These are phyloP conservation scores for Bothrops jararaca DNA, from an alignment of 2,113 vertebrate species.

Conservation along the genomic window DNA sequence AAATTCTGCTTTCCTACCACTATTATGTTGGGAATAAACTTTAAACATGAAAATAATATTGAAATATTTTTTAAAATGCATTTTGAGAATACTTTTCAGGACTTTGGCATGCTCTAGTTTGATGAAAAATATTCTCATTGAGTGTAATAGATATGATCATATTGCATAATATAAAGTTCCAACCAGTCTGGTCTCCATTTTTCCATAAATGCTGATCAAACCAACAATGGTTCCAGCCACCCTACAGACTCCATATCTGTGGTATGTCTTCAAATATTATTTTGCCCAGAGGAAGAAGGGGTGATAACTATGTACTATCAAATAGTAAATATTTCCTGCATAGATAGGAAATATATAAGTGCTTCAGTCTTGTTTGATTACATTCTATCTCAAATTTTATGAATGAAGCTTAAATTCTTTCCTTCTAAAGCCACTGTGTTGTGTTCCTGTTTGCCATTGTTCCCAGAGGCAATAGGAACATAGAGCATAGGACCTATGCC, in stretches of 20 bases:
- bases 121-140: not conserved
- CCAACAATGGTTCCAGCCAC: not conserved
- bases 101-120: not conserved
- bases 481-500: not conserved
- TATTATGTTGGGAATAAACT: not conserved
- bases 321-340: not conserved
- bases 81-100: not conserved
- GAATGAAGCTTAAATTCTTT: not conserved
- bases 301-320: not conserved
- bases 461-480: not conserved
- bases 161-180: not conserved
- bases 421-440: not conserved
- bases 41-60: not conserved
- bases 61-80: not conserved
- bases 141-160: not conserved
- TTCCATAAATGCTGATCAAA: not conserved
- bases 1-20: not conserved
- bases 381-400: not conserved
- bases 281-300: not conserved
- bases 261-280: not conserved
- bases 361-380: not conserved
- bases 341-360: not conserved
- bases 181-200: not conserved
- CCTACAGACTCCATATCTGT: not conserved
- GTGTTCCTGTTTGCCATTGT: not conserved